Evolutionary conservation across 2,113 vertebrate species (phyloP).

Genomic region (Phaethon lepturus): DNA sequence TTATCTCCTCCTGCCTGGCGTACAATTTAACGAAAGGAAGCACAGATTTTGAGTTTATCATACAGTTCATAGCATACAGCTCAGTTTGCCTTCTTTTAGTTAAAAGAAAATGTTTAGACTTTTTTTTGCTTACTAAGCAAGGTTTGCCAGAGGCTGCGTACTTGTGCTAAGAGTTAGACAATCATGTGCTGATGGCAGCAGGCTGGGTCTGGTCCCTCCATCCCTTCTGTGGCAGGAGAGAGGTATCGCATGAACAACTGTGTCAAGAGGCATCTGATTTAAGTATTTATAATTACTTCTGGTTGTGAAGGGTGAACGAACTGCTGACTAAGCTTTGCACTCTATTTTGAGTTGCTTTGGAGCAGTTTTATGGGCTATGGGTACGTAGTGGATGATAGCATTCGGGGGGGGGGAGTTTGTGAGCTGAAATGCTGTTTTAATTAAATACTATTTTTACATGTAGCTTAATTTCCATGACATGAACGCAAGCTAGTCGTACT

Average conservation of each 20-base stretch:
- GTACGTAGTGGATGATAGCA: rapidly evolving
- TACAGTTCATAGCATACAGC: rapidly evolving
- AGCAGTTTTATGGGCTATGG: not conserved
- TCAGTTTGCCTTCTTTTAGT: not conserved
- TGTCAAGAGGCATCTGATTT: not conserved
- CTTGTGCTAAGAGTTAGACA: not conserved
- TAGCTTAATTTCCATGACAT: not conserved
- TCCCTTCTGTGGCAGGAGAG: not conserved
- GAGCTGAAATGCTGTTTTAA: not conserved
- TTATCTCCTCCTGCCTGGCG: not conserved
- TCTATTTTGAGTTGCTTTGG: not conserved
- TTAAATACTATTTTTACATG: not conserved
- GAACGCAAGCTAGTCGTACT: rapidly evolving
- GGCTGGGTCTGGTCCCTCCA: not conserved
- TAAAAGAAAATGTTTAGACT: not conserved
- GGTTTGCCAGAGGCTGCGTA: rapidly evolving
- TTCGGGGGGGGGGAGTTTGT: not conserved
- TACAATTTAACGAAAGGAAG: not conserved
- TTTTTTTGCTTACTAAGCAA: not conserved
- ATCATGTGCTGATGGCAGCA: rapidly evolving
- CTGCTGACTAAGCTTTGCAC: not conserved
- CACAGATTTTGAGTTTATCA: not conserved
- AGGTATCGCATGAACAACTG: rapidly evolving
- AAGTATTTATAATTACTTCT: not conserved
- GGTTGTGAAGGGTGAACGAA: not conserved